Percentiles rank a stretch among this genome's conserved stretches.
phyloP scores from a whole-genome alignment of 1,140 invertebrate genomes.

The Drosophila melanogaster region Release_6_plus_ISO1_MT NT_037436.4:9907501-9908000 shows the following conservation, averaged over 20 bases:
- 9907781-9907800: constrained; percentile 63
- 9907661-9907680: not conserved
- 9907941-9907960: constrained; percentile 10
- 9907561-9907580: constrained; percentile 20
- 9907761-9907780: constrained; percentile 70
- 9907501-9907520: constrained; percentile 82
- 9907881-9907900: constrained; percentile 50
- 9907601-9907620: constrained; percentile 8
- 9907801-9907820: constrained; percentile 70
- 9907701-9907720: constrained; percentile 52
- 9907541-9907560: constrained; percentile 78
- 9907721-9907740: constrained; percentile 34
- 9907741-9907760: constrained; percentile 68
- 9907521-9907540: constrained; percentile 73
- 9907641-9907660: not conserved
- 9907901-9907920: constrained; percentile 46
- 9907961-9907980: not conserved
- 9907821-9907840: constrained; percentile 55
- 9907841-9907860: constrained; percentile 34
- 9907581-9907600: not conserved
- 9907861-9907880: not conserved
- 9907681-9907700: constrained; percentile 58
- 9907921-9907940: no score
- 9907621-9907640: no score
- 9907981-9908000: constrained; percentile 3